Base-by-base conservation (phyloP, 2,888 invertebrate genomes). In the Melieria crassipennis region DNA sequence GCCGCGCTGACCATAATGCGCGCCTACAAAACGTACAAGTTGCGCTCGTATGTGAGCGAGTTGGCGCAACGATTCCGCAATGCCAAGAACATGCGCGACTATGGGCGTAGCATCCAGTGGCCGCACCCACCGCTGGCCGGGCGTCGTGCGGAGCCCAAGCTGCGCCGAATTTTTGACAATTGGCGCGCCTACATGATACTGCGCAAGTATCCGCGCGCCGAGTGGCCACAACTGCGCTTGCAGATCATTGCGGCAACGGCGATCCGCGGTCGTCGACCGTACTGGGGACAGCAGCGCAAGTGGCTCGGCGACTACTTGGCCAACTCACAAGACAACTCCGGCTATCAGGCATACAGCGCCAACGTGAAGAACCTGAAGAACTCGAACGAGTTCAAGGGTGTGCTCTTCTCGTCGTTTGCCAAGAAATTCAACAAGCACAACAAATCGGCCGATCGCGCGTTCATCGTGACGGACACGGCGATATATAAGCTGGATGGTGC, bases 131-230 rank as follows among this genome's bases (percentile, higher is more conserved):
- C 96, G 6, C 89, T 91, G 42, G 90, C 92, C 0, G 89, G 94
- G 0, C 88, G 90, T 61, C 85, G 89, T 13, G 91, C 91, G 1
- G 90, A 92, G 11, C 87, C 90, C 3, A 85, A 90, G 30, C 87
- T 94, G 73, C 89, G 89, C 69, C 87, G 88, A 64, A 90, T 93
- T 11, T 93, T 90, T 82, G 89, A 92, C n/a, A 89, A 93, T 77
- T 98, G 98, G 98, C 89, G 96, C 71, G 97, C 97, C 0, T 92
- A 89, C 87, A 94, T 94, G 90, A 91, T 95, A 68, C 89, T 98
- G n/a, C 89, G 90, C 79, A 92, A 92, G 72, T 91, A 96, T 76
- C 96, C 95, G 2, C 88, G 90, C 71, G 89, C 90, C 48, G 95
- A 97, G 82, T 95, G 98, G 95, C 94, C 95, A 7, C 94, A 96